Evolutionary conservation across 2,113 vertebrate genomes (phyloP).

Genomic region (Rhodinocichla rosea): DNA sequence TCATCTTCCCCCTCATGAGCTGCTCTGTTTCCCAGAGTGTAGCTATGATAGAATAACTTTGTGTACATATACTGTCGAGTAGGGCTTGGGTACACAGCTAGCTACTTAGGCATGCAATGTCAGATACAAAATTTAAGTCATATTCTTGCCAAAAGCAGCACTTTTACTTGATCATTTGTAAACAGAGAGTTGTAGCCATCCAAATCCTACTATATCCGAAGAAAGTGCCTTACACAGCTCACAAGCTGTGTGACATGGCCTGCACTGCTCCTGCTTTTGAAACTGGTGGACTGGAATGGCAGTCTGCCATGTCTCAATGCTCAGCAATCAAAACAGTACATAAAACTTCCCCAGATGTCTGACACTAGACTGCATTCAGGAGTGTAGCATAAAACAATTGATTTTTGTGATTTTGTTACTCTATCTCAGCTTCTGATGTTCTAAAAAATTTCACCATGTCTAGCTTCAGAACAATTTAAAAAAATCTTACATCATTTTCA

Average conservation of each 20-base stretch:
- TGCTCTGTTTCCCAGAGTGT: not conserved
- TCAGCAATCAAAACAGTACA: not conserved
- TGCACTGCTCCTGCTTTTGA: not conserved
- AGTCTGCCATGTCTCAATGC: not conserved
- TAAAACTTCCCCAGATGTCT: not conserved
- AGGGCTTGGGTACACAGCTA: not conserved
- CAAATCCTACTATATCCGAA: not conserved
- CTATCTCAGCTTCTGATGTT: not conserved
- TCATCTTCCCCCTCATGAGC: not conserved
- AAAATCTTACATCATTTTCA: not conserved
- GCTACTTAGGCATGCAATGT: not conserved
- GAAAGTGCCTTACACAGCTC: not conserved
- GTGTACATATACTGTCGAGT: rapidly evolving
- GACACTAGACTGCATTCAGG: not conserved
- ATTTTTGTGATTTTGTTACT: not conserved
- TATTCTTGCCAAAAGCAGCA: not conserved
- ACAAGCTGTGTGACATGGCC: not conserved
- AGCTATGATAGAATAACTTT: not conserved
- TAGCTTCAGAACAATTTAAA: not conserved
- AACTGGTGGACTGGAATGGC: not conserved
- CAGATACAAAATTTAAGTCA: not conserved
- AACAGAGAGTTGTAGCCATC: not conserved
- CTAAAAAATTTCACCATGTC: not conserved
- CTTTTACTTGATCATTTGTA: not conserved
- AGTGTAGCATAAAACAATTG: not conserved